Conservation (phyloP, 2,888 invertebrate genomes). For the Pheosia tremula region DNA sequence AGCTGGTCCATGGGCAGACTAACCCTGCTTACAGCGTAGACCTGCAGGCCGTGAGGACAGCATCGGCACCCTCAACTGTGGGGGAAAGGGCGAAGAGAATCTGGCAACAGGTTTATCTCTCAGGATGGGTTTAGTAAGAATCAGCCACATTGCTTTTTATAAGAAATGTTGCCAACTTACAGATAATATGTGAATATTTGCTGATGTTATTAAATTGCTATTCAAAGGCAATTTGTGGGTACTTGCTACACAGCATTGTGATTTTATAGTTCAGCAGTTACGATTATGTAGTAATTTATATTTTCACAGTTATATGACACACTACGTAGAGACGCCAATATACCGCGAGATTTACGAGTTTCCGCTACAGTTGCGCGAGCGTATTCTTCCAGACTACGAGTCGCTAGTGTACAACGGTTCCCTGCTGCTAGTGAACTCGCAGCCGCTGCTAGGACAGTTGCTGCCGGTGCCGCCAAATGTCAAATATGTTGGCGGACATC, state of each 20-base stretch:
- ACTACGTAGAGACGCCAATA: slow-evolving; percentile 49
- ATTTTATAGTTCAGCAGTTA: no score
- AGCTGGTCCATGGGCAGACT: slow-evolving; percentile 52
- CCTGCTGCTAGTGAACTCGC: slow-evolving; percentile 58
- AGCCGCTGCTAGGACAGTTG: slow-evolving; percentile 52
- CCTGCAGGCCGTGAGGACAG: slow-evolving; percentile 28
- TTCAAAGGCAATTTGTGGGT: no score
- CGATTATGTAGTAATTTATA: no score
- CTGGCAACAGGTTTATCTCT: slow-evolving; percentile 47
- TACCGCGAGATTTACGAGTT: slow-evolving; percentile 50
- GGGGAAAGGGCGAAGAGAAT: slow-evolving; percentile 43
- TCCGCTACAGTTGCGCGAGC: slow-evolving; percentile 45
- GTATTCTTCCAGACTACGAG: slow-evolving; percentile 49
- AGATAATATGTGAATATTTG: no score
- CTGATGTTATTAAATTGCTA: no score
- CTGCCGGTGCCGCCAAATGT: slow-evolving; percentile 52
- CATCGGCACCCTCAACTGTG: slow-evolving; percentile 35
- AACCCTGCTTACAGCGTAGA: slow-evolving; percentile 47
- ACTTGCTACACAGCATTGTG: no score
- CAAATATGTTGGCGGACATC: slow-evolving; percentile 61
- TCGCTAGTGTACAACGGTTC: slow-evolving; percentile 49
- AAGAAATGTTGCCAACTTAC: no score
- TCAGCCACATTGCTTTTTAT: no score
- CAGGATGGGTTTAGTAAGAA: slow-evolving; percentile 55
- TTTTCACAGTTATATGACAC: slow-evolving; percentile 45